Base-by-base conservation (phyloP, 2,113 vertebrate genomes). In the Cyrtonyx montezumae region DNA sequence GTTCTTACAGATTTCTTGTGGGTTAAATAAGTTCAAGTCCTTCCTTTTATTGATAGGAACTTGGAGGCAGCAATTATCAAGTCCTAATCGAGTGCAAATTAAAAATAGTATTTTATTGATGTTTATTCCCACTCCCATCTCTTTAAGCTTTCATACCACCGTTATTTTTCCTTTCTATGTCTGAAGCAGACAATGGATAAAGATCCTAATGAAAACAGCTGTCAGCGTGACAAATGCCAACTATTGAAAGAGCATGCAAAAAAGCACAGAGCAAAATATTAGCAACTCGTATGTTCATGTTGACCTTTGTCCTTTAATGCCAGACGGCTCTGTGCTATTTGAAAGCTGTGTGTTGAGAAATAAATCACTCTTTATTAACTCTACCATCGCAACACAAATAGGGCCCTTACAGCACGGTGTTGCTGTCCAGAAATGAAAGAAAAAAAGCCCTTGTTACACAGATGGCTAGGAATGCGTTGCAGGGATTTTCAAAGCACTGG, bases 111-210 rank as follows among this genome's bases (percentile, higher is more conserved):
- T 68, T 61, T 84, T 45, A 30, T 2, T 76, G 36, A 18, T 20
- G 40, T 28, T n/a, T 32, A 30, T 6, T 2, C 26, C 25, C 46
- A 8, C 43, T 36, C 30, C 40, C 19, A 34, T 23, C 34, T 79
- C 48, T 51, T 37, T 48, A 65, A 36, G 19, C 65, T 90, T 89
- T 82, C 25, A 49, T 42, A 42, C n/a, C 32, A 85, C 17, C 4
- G 4, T 23, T 45, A 12, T 8, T 18, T 46, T 28, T 84, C n/a
- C 22, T 81, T 84, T 83, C 70, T 42, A 34, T 46, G 25, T 71
- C 56, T 91, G 75, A 92, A 87, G 74, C 32, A 93, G 59, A 67
- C 53, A 84, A 45, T 6, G 75, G 58, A 78, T 73, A 87, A 93
- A 85, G 37, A 77, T 48, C 30, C 32, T 70, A 59, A 49, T 43